Evolutionary conservation across 2,797 vertebrate genomes (phyloP).

Genomic region (Pangasius krempfi): DNA sequence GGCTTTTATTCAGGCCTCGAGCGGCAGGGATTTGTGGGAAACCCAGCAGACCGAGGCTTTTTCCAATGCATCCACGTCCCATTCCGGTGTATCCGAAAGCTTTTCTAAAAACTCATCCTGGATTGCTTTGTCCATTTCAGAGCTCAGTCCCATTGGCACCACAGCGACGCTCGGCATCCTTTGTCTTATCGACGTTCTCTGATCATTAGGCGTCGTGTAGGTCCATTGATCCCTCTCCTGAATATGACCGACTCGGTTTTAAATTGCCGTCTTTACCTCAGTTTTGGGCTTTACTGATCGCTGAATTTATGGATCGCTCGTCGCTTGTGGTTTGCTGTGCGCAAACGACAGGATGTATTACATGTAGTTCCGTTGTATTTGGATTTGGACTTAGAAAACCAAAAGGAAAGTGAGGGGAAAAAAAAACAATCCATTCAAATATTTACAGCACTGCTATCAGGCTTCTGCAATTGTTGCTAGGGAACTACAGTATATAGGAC

Average conservation of each 20-base stretch:
- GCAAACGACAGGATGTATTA: background rate
- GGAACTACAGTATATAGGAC: conserved; percentile 57
- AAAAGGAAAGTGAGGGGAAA: conserved; percentile 28
- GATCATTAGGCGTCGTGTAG: conserved; percentile 28
- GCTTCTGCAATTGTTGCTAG: conserved; percentile 60
- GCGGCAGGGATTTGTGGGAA: conserved; percentile 25
- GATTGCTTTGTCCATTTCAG: conserved; percentile 10
- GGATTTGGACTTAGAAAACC: conserved; percentile 43
- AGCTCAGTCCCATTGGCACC: background rate
- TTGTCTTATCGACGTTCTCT: conserved; percentile 29
- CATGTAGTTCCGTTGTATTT: conserved; percentile 36
- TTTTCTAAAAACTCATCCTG: conserved; percentile 1
- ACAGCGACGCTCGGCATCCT: background rate
- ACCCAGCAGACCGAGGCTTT: conserved; percentile 25
- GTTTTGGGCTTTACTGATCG: conserved; percentile 5
- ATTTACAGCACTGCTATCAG: conserved; percentile 53
- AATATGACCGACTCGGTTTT: conserved; percentile 9
- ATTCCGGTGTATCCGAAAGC: background rate
- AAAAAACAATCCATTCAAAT: conserved; percentile 44
- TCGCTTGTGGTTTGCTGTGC: background rate
- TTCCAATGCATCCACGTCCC: background rate
- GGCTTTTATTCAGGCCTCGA: conserved; percentile 10
- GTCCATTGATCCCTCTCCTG: conserved; percentile 16
- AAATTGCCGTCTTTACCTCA: conserved; percentile 18
- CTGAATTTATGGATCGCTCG: conserved; percentile 11